Evolutionary conservation across 2,888 invertebrate species (phyloP).

Genomic region (Leptopilina drosophilae): DNA sequence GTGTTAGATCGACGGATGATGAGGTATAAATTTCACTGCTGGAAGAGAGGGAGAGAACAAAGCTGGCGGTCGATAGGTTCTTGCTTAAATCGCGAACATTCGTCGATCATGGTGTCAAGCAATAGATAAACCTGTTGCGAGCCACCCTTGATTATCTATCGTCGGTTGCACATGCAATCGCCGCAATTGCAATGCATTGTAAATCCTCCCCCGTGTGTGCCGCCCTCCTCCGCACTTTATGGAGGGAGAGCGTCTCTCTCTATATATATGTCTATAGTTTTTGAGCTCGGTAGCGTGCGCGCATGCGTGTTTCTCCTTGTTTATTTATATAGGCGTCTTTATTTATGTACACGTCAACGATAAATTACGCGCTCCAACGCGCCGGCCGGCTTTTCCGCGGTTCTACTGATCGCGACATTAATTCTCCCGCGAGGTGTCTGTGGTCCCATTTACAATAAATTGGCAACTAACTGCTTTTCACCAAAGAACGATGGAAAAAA

Average conservation of each 20-base stretch:
- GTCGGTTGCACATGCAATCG: constrained; percentile 27
- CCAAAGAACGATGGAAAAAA: not conserved
- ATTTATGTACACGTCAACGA: constrained; percentile 22
- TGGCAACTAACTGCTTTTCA: constrained; percentile 7
- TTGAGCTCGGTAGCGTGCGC: constrained; percentile 11
- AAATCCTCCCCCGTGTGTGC: constrained; percentile 13
- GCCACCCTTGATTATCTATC: constrained; percentile 33
- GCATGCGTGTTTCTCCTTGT: constrained; percentile 29
- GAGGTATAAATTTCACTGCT: constrained; percentile 2
- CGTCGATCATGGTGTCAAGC: constrained; percentile 37
- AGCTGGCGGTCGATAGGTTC: constrained; percentile 6
- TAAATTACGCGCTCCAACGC: constrained; percentile 39
- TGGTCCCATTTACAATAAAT: constrained; percentile 25
- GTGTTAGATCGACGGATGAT: constrained; percentile 1
- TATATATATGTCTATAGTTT: not conserved
- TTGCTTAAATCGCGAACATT: constrained; percentile 24
- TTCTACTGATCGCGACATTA: constrained; percentile 39
- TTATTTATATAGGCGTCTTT: constrained; percentile 36
- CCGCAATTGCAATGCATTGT: constrained; percentile 36
- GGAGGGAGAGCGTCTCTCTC: too few relatives aligned
- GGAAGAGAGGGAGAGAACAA: not conserved
- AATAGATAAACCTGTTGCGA: constrained; percentile 39
- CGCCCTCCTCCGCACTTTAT: too few relatives aligned
- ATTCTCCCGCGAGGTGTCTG: constrained; percentile 31
- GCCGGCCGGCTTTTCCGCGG: constrained; percentile 24